phyloP scores from a whole-genome alignment of 2,797 vertebrate genomes.

The Apodemus agrarius region DNA sequence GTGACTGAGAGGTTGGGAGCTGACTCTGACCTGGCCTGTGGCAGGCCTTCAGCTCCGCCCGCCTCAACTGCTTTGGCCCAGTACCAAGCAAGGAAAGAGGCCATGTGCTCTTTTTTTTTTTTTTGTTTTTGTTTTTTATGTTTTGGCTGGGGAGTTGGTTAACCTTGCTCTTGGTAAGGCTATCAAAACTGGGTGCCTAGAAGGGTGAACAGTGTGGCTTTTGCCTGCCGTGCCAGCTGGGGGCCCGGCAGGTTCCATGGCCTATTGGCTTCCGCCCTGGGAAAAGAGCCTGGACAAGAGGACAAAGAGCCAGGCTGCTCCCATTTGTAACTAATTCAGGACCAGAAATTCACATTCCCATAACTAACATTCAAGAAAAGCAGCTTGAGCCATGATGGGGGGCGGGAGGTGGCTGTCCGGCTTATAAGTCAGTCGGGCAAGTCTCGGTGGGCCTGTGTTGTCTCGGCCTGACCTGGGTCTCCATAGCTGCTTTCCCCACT shows the following conservation, averaged over 20 bases:
- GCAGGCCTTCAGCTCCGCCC: not conserved
- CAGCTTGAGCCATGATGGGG: not conserved
- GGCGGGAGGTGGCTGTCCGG: not conserved
- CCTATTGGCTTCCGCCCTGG: not conserved
- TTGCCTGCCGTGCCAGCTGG: not conserved
- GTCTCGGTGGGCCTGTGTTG: not conserved
- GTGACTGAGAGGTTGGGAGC: not conserved
- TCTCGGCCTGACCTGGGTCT: not conserved
- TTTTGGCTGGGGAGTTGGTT: slow-evolving; percentile 24
- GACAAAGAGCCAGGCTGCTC: slow-evolving; percentile 49
- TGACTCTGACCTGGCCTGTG: not conserved
- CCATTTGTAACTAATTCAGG: slow-evolving; percentile 61
- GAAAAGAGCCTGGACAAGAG: slow-evolving; percentile 34
- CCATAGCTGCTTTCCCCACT: not conserved
- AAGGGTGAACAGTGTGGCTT: not conserved
- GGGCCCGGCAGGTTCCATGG: not conserved
- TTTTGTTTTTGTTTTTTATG: slow-evolving; percentile 17
- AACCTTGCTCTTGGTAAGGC: not conserved
- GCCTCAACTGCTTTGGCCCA: not conserved
- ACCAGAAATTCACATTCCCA: slow-evolving; percentile 54
- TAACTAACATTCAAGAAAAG: slow-evolving; percentile 3
- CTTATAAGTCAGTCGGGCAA: not conserved
- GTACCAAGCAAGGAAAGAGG: not conserved
- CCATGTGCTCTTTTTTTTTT: not conserved
- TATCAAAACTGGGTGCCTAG: slow-evolving; percentile 18